Base-by-base conservation (phyloP, 1,140 invertebrate genomes). In the Cardiocondyla obscurior region DNA sequence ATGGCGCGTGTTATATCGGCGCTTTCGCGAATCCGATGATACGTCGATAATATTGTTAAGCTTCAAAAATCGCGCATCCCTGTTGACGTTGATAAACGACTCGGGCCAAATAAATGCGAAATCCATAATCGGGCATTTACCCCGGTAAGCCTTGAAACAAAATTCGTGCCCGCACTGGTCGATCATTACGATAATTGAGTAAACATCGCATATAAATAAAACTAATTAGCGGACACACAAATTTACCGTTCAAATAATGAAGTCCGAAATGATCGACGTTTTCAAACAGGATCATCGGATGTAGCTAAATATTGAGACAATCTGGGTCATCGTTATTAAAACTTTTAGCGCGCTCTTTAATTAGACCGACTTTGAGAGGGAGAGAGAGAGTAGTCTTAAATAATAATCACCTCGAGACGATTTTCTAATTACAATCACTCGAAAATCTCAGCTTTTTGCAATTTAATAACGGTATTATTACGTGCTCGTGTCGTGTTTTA, bases 31-130 rank as follows among this genome's bases (percentile, higher is more conserved):
- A 55, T 79, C 62, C 74, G 74, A 79, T 79, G 46, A 79, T 79
- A 79, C 62, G 74, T 53, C 62, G 74, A 79, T 79, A 79, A 79
- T 79, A 79, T 67, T 79, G 62, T 79, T 79, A 79, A 79, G 74
- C 74, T 79, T 79, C 74, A 79, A 79, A 79, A 79, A 79, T 79
- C 33, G 74, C 46, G 74, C 74, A 28, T 77, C 74, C 60, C 33
- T 46, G 74, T 67, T 79, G 74, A 79, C 74, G 62, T 67, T 79
- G 74, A 79, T 79, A 79, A 79, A 79, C 46, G 74, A 69, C 49
- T 79, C 74, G 22, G 25, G 62, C 62, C 46, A 79, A 79, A 79
- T 79, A 79, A 79, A 79, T 79, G 74, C 36, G 46, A 79, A 79
- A 79, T 79, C 62, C 62, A 79, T 79, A 79, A 79, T 79, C 62